Evolutionary conservation across 2,113 vertebrate genomes (phyloP).

Genomic region (Electrona antarctica): DNA sequence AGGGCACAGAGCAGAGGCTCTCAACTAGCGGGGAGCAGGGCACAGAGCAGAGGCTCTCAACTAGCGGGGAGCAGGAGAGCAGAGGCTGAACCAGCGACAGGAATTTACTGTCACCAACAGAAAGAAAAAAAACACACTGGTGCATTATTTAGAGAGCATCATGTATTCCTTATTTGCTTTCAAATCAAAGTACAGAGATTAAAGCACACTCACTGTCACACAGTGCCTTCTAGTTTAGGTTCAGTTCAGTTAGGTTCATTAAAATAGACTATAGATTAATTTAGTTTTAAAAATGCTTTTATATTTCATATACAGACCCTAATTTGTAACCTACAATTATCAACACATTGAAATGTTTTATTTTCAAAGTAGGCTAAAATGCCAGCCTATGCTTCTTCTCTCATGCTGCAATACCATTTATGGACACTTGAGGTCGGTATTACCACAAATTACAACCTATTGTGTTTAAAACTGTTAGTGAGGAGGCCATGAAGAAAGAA

Average conservation of each 20-base stretch:
- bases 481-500: not conserved
- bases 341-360: too few species aligned
- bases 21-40: conserved; percentile 80
- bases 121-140: not conserved
- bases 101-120: conserved; percentile 23
- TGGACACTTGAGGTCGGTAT: conserved; percentile 52
- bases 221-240: not conserved
- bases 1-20: conserved; percentile 80
- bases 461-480: not conserved
- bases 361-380: not conserved
- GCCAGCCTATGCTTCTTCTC: conserved; percentile 4
- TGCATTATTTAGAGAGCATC: not conserved
- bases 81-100: not conserved
- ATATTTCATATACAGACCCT: not conserved
- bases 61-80: conserved; percentile 69
- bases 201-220: not conserved
- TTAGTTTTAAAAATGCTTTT: not conserved
- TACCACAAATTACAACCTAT: conserved; percentile 13
- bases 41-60: conserved; percentile 69
- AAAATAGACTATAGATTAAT: not conserved
- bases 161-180: not conserved
- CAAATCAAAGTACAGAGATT: not conserved
- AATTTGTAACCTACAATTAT: too few species aligned
- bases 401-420: conserved; percentile 21
- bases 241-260: not conserved